Base-by-base conservation (phyloP, 1,140 invertebrate genomes). In the Cydia splendana region DNA sequence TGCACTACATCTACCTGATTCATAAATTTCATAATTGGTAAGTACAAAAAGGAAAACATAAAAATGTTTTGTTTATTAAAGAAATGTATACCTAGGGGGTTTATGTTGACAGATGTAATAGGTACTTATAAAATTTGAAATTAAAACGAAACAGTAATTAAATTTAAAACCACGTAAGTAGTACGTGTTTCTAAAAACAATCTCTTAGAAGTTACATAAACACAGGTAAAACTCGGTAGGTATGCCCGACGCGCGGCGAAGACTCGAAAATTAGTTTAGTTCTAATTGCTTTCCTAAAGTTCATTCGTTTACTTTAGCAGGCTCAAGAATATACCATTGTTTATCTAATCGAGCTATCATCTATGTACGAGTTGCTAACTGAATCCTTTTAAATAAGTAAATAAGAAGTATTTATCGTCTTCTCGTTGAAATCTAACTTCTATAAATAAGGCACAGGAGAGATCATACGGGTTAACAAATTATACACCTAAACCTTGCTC, bases 221-320 rank as follows among this genome's bases (percentile, higher is more conserved):
- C 81, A 79, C 81, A 71, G 30, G 67, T 79, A 80, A 75, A 82
- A 81, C 82, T 82, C 79, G 81, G 80, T 82, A 82, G 81, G 80
- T 82, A 82, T 76, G 77, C 77, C 75, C 78, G 77, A 79, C 80
- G 75, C 81, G 77, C 76, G 75, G 78, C 80, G 82, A 77, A 82
- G 79, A 86, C 83, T 87, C 81, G 80, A 82, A 86, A 85, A 87
- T 88, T 87, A 85, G 83, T 87, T 85, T 81, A 76, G 79, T 81
- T 81, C 83, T 87, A 87, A 87, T 87, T 87, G 83, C 86, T 89
- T 87, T 85, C 78, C 73, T 53, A 87, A 88, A 89, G 73, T 86
- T 86, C 74, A 80, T 78, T 74, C 76, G 78, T 85, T 84, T 82
- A 80, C 80, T 86, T 83, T 80, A 73, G 77, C 82, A 79, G 76